Conservation (phyloP, 2,113 vertebrate genomes). For the Psephotus haematonotus region DNA sequence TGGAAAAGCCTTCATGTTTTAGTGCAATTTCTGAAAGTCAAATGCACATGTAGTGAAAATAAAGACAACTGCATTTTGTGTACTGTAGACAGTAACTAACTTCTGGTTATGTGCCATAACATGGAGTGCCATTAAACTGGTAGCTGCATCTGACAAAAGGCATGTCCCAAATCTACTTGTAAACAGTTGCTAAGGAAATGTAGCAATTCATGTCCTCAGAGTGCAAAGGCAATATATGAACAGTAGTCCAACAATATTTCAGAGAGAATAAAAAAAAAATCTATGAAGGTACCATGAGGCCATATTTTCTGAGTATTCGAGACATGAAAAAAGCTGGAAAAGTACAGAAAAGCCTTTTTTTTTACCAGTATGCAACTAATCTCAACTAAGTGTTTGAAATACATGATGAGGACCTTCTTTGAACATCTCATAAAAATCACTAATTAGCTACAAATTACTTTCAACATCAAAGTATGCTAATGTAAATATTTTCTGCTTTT, state of each 20-base stretch:
- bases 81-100: background rate
- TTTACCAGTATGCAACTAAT: background rate
- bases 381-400: background rate
- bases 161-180: background rate
- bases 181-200: background rate
- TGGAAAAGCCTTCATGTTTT: background rate
- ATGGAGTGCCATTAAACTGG: background rate
- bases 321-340: background rate
- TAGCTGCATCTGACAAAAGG: background rate
- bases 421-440: background rate
- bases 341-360: background rate
- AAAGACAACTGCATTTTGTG: background rate
- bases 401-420: background rate
- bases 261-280: background rate
- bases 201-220: background rate
- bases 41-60: background rate
- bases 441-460: background rate
- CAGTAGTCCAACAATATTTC: background rate
- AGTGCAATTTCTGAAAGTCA: background rate
- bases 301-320: background rate
- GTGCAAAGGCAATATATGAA: background rate
- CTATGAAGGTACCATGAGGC: background rate
- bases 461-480: background rate
- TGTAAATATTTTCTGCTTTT: background rate
- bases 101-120: background rate